Evolutionary conservation across 2,113 vertebrate genomes (phyloP).

Genomic region (Trinectes maculatus): DNA sequence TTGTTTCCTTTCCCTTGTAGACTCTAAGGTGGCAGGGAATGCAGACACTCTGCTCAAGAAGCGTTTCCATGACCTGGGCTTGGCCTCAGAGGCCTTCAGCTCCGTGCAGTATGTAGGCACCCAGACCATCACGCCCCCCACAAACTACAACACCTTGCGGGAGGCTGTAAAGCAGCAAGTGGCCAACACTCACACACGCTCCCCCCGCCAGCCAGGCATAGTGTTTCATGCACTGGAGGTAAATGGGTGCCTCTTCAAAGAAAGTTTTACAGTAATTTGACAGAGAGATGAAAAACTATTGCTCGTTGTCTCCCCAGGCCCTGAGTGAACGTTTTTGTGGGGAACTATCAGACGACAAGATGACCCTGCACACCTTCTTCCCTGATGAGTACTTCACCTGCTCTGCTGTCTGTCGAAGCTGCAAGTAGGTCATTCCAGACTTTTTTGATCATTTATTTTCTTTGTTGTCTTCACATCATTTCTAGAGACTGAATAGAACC

Average conservation of each 20-base stretch:
- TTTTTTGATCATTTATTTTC: background rate
- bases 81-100: slow-evolving; percentile 84
- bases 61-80: slow-evolving; percentile 82
- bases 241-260: background rate
- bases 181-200: slow-evolving; percentile 82
- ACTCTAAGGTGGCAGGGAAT: slow-evolving; percentile 59
- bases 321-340: slow-evolving; percentile 85
- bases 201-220: slow-evolving; percentile 80
- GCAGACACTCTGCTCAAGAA: slow-evolving; percentile 81
- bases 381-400: slow-evolving; percentile 89
- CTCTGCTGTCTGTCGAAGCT: slow-evolving; percentile 84
- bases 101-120: slow-evolving; percentile 85
- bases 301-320: slow-evolving; percentile 64
- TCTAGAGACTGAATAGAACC: too few relatives aligned
- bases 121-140: slow-evolving; percentile 82
- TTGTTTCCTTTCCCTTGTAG: slow-evolving; percentile 37
- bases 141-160: slow-evolving; percentile 79
- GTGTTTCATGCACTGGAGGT: slow-evolving; percentile 84
- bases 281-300: background rate
- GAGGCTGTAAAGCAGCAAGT: slow-evolving; percentile 77
- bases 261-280: background rate
- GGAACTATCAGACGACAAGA: slow-evolving; percentile 81
- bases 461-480: too few relatives aligned
- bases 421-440: slow-evolving; percentile 75
- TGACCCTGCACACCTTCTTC: slow-evolving; percentile 82